A percentile compares a stretch with the other conserved stretches of the same genome.
Evolutionary conservation across 2,888 invertebrate species (phyloP).

Genomic region (Caenorhabditis wallacei): DNA sequence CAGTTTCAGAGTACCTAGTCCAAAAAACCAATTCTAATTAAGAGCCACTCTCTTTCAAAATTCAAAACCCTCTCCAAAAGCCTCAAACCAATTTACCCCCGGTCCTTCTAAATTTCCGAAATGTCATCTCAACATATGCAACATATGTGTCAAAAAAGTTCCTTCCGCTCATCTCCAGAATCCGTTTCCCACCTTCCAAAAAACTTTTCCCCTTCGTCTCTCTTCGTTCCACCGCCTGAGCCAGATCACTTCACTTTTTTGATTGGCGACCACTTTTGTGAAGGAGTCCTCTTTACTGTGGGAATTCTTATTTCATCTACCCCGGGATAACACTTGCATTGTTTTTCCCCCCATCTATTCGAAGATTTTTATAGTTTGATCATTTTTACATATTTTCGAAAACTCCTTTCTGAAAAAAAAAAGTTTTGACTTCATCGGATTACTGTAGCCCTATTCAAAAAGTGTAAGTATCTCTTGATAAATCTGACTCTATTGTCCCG

Average conservation of each 20-base stretch:
- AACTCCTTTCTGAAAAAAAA: too few relatives aligned
- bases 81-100: slow-evolving; percentile 25
- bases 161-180: slow-evolving; percentile 37
- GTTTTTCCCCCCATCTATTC: too few relatives aligned
- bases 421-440: background rate
- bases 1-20: too few relatives aligned
- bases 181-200: slow-evolving; percentile 62
- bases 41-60: too few relatives aligned
- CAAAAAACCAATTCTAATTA: too few relatives aligned
- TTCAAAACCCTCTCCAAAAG: background rate
- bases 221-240: slow-evolving; percentile 10
- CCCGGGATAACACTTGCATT: slow-evolving; percentile 10
- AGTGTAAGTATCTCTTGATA: slow-evolving; percentile 66
- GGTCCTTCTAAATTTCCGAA: slow-evolving; percentile 29
- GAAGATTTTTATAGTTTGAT: too few relatives aligned
- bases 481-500: slow-evolving; percentile 53
- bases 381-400: too few relatives aligned
- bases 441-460: slow-evolving; percentile 41
- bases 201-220: slow-evolving; percentile 26
- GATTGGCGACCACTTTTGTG: slow-evolving; percentile 54
- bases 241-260: slow-evolving; percentile 27
- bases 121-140: slow-evolving; percentile 63
- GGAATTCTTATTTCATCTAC: slow-evolving; percentile 39
- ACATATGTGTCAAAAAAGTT: slow-evolving; percentile 50
- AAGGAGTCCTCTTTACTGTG: slow-evolving; percentile 60